These are phyloP conservation scores for Geococcyx californianus DNA, from an alignment of 2,113 vertebrate genomes.

Conservation along the genomic window DNA sequence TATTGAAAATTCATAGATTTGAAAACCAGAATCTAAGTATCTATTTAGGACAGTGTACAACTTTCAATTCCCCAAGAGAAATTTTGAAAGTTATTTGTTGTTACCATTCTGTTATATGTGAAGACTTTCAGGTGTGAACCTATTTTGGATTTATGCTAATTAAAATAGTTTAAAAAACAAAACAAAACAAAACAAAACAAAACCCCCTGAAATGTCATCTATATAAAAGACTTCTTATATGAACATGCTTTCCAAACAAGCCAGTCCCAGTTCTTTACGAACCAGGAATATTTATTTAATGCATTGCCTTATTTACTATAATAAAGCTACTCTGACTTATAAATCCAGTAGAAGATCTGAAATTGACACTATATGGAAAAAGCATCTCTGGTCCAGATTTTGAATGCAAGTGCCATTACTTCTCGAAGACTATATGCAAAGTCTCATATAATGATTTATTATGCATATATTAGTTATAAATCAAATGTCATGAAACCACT, in stretches of 20 bases:
- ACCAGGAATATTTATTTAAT: not conserved
- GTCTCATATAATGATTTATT: not conserved
- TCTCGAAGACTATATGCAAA: not conserved
- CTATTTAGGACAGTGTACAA: not conserved
- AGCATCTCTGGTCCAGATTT: not conserved
- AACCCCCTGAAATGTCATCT: not conserved
- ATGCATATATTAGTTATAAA: not conserved
- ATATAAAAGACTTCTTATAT: not conserved
- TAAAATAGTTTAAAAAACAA: not conserved
- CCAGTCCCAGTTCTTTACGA: not conserved
- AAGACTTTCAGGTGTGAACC: not conserved
- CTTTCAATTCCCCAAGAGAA: not conserved
- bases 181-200: no score
- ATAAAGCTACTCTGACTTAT: not conserved
- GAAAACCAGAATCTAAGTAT: not conserved
- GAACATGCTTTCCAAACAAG: not conserved
- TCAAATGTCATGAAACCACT: not conserved
- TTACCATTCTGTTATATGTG: not conserved
- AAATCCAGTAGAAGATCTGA: not conserved
- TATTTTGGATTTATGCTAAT: slow-evolving; percentile 7
- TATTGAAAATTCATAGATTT: slow-evolving; percentile 10
- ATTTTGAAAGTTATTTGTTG: slow-evolving; percentile 24
- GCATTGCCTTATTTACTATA: not conserved
- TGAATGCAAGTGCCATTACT: not conserved
- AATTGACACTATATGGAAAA: not conserved